phyloP scores from a whole-genome alignment of 2,113 vertebrate genomes.

The Euleptes europaea region DNA sequence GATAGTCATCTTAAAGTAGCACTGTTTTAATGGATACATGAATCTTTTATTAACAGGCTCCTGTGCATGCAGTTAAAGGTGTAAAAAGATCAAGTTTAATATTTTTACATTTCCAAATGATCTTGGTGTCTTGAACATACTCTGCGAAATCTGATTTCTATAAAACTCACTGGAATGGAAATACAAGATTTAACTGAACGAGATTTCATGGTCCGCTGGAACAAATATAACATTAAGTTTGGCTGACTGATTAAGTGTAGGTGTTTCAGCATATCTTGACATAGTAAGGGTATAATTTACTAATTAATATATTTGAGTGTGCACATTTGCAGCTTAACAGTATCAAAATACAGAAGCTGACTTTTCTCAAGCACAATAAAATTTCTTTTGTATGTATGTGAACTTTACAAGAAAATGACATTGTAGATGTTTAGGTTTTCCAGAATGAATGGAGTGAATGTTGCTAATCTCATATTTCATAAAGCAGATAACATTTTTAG shows the following conservation, averaged over 20 bases:
- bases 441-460: constrained; percentile 25
- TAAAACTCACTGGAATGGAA: constrained; percentile 49
- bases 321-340: constrained; percentile 32
- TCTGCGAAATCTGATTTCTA: constrained; percentile 44
- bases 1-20: neutral
- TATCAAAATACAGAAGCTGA: constrained; percentile 53
- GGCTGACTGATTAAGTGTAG: constrained; percentile 54
- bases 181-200: constrained; percentile 53
- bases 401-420: constrained; percentile 37
- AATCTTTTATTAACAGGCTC: neutral
- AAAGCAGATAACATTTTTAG: constrained; percentile 11
- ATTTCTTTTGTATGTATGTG: constrained; percentile 26
- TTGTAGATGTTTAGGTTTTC: constrained; percentile 11
- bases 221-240: constrained; percentile 59
- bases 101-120: neutral
- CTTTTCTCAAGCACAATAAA: constrained; percentile 53
- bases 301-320: constrained; percentile 49
- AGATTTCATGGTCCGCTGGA: constrained; percentile 70
- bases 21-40: neutral
- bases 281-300: constrained; percentile 38
- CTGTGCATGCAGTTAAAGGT: constrained; percentile 11
- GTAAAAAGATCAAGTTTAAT: constrained; percentile 3
- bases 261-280: constrained; percentile 40
- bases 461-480: constrained; percentile 28
- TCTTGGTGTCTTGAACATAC: constrained; percentile 24